phyloP scores from a whole-genome alignment of 2,113 vertebrate species.

The Halcyon malimbica region DNA sequence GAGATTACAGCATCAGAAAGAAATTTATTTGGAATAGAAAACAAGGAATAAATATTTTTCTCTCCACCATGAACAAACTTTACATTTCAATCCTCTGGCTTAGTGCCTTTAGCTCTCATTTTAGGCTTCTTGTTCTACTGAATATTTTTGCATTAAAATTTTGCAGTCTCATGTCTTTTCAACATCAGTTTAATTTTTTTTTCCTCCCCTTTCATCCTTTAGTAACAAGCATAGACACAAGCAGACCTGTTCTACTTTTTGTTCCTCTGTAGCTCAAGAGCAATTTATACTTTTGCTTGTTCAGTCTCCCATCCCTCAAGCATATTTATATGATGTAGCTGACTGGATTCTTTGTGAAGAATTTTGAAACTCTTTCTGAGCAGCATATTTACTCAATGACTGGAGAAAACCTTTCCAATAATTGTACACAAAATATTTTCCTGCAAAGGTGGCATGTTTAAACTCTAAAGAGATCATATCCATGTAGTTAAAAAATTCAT shows the following conservation, averaged over 20 bases:
- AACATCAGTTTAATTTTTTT: background rate
- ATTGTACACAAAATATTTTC: slow-evolving; percentile 1
- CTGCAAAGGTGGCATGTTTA: background rate
- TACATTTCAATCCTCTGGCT: slow-evolving; percentile 20
- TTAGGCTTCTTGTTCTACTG: background rate
- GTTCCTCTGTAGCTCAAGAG: background rate
- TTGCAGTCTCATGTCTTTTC: background rate
- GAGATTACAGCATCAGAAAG: slow-evolving; percentile 7
- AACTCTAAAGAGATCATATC: background rate
- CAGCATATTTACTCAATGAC: background rate
- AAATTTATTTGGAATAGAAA: slow-evolving; percentile 20
- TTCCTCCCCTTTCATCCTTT: slow-evolving; percentile 5
- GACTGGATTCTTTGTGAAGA: background rate
- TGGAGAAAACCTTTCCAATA: background rate
- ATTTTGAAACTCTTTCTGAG: background rate
- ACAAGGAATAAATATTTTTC: slow-evolving; percentile 49
- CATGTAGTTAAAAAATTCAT: background rate
- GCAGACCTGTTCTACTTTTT: slow-evolving; percentile 16
- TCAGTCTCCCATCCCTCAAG: background rate
- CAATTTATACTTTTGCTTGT: slow-evolving; percentile 9
- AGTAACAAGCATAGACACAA: background rate
- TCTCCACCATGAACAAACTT: background rate
- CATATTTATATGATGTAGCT: background rate
- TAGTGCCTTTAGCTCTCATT: background rate
- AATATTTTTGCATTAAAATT: slow-evolving; percentile 41